Conservation (phyloP, 2,888 invertebrate genomes). For the Ischnus inquisitorius region DNA sequence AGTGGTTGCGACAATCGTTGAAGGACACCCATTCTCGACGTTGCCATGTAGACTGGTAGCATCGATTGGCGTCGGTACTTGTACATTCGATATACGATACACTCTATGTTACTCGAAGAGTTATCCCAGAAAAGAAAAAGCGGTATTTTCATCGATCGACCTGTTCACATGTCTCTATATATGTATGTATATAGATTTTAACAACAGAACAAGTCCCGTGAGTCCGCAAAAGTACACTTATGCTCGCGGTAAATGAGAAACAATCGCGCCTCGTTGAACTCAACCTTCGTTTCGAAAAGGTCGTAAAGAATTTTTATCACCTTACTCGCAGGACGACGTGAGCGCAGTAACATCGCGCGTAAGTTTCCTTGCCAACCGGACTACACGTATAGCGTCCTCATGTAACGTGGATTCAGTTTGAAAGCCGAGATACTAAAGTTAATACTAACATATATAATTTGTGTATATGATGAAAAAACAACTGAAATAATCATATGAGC, state of each 20-base stretch:
- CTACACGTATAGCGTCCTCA: neutral
- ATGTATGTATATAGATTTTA: neutral
- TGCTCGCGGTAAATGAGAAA: slow-evolving; percentile 28
- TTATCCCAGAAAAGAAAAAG: slow-evolving; percentile 15
- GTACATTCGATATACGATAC: slow-evolving; percentile 23
- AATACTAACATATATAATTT: too few species aligned
- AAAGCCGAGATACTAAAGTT: neutral
- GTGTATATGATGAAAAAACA: too few species aligned
- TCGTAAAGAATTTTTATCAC: slow-evolving; percentile 45
- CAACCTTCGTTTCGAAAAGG: slow-evolving; percentile 25
- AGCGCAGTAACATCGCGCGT: neutral
- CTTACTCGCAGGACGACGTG: neutral
- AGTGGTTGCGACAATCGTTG: slow-evolving; percentile 14
- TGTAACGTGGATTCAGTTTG: neutral
- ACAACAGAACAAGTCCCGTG: neutral
- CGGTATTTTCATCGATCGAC: slow-evolving; percentile 36
- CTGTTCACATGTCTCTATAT: neutral
- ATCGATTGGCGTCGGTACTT: slow-evolving; percentile 45
- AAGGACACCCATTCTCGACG: slow-evolving; percentile 20
- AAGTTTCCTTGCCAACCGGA: neutral
- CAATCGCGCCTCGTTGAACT: slow-evolving; percentile 7
- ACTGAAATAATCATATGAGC: too few species aligned
- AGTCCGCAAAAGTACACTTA: slow-evolving; percentile 5
- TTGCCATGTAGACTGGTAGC: slow-evolving; percentile 31
- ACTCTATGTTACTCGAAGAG: neutral